These are phyloP conservation scores for Gasterosteus nipponicus DNA, from an alignment of 2,113 vertebrate genomes.

Conservation along the genomic window DNA sequence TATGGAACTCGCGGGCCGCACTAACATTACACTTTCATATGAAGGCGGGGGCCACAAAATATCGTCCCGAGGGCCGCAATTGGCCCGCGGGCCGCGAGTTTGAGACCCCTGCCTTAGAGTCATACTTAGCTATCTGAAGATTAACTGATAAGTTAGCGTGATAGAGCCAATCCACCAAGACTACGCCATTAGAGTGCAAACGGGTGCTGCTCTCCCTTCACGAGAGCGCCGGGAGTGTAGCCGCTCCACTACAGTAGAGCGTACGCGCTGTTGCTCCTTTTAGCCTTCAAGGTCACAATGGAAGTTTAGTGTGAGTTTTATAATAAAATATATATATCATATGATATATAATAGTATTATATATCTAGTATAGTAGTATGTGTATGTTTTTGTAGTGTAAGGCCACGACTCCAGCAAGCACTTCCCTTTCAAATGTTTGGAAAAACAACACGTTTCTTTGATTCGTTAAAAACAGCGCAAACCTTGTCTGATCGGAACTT, in stretches of 20 bases:
- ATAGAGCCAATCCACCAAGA: background rate
- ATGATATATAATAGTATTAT: no score
- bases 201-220: background rate
- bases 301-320: background rate
- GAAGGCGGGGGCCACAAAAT: no score
- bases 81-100: no score
- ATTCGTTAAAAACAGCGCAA: no score
- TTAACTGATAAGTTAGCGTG: background rate
- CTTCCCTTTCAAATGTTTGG: conserved; percentile 34
- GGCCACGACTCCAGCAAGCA: conserved; percentile 45
- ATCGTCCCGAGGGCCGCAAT: no score
- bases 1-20: no score
- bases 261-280: background rate
- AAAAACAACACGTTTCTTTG: background rate
- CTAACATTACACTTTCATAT: no score
- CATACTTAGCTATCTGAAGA: no score
- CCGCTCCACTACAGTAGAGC: background rate
- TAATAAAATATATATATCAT: background rate
- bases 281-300: background rate
- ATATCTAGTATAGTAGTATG: no score
- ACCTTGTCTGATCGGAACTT: no score
- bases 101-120: no score
- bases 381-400: background rate
- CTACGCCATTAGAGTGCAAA: no score
- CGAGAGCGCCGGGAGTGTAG: background rate